Evolutionary conservation across 2,888 invertebrate genomes (phyloP).

Genomic region (Cancer borealis): DNA sequence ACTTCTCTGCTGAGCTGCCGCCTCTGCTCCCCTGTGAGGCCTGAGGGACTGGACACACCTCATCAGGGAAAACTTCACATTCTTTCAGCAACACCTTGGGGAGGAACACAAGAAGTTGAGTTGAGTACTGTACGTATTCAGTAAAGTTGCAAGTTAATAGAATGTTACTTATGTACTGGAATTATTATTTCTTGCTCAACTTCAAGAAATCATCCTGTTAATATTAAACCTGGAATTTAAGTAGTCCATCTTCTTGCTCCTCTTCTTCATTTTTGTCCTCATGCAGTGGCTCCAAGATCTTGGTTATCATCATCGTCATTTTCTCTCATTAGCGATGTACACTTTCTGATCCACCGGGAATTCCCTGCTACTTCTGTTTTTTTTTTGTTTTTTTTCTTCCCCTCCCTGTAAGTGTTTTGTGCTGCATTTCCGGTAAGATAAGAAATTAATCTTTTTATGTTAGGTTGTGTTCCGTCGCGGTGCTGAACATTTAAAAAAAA

Average conservation of each 20-base stretch:
- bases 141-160: not conserved
- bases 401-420: too few relatives aligned
- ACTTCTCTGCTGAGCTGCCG: slow-evolving; percentile 30
- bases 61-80: slow-evolving; percentile 53
- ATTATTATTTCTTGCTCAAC: not conserved
- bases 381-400: too few relatives aligned
- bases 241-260: slow-evolving; percentile 66
- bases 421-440: too few relatives aligned
- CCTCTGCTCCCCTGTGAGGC: slow-evolving; percentile 16
- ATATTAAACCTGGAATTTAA: slow-evolving; percentile 58
- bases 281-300: not conserved
- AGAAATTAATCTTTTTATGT: too few relatives aligned
- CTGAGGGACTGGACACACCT: not conserved
- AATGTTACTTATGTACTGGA: not conserved
- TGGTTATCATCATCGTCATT: not conserved
- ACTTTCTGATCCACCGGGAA: too few relatives aligned
- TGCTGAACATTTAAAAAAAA: too few relatives aligned
- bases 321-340: too few relatives aligned
- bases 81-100: slow-evolving; percentile 53
- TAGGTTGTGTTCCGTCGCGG: too few relatives aligned
- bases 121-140: not conserved
- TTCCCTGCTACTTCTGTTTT: too few relatives aligned
- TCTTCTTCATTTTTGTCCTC: slow-evolving; percentile 52
- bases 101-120: too few relatives aligned
- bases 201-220: not conserved